Evolutionary conservation across 2,888 invertebrate genomes (phyloP).

Genomic region (Metellina segmentata): DNA sequence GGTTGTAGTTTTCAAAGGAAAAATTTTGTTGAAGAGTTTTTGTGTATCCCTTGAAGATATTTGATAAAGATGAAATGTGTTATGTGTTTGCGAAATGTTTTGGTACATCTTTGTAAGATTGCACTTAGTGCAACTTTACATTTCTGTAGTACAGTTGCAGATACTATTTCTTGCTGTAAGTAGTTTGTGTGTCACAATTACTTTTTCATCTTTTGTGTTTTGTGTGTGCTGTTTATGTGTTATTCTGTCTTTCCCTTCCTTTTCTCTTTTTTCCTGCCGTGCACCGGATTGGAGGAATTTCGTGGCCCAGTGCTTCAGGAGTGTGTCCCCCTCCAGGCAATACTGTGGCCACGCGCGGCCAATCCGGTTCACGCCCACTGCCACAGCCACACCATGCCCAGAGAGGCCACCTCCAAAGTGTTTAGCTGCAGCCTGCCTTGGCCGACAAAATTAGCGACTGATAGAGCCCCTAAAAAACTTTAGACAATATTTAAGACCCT

Average conservation of each 20-base stretch:
- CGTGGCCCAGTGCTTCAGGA: slow-evolving; percentile 75
- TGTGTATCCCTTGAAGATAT: too few species aligned
- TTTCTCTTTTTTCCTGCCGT: slow-evolving; percentile 75
- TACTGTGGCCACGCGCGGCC: slow-evolving; percentile 73
- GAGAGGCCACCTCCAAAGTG: slow-evolving; percentile 74
- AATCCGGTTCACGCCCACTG: slow-evolving; percentile 74
- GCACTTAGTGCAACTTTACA: neutral
- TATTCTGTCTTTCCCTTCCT: slow-evolving; percentile 70
- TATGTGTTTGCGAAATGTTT: too few species aligned
- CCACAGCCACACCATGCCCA: slow-evolving; percentile 77
- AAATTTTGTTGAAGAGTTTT: too few species aligned
- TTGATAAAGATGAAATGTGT: too few species aligned
- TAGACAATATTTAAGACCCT: neutral
- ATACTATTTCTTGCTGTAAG: neutral
- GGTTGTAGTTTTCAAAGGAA: too few species aligned
- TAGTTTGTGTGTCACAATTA: neutral
- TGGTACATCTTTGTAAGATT: neutral
- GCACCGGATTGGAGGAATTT: slow-evolving; percentile 76
- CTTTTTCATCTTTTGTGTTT: slow-evolving; percentile 8
- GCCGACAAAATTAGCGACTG: slow-evolving; percentile 72
- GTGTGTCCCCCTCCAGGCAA: slow-evolving; percentile 73
- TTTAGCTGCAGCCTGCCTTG: slow-evolving; percentile 78
- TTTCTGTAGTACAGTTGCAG: neutral
- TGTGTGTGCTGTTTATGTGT: slow-evolving; percentile 41
- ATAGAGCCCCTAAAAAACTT: slow-evolving; percentile 56